These are phyloP conservation scores for Hetaerina americana DNA, from an alignment of 1,140 invertebrate genomes.

Conservation along the genomic window DNA sequence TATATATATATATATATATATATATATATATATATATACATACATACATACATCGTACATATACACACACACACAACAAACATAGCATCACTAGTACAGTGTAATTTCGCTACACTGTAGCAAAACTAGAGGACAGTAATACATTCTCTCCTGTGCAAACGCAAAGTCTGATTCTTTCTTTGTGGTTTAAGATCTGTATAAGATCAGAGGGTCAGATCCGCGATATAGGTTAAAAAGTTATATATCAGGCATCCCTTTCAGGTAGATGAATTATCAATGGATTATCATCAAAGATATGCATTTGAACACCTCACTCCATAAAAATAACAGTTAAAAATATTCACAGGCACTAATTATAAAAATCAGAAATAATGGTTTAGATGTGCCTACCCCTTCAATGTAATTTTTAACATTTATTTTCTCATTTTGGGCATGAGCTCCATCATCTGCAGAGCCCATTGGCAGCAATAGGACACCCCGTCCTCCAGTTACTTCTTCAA, in stretches of 20 bases:
- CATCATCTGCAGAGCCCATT: constrained; percentile 85
- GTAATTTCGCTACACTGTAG: too few species aligned
- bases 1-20: too few species aligned
- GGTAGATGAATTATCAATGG: background rate
- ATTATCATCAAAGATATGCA: background rate
- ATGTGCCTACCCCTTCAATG: constrained; percentile 72
- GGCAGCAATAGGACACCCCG: constrained; percentile 89
- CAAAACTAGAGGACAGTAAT: too few species aligned
- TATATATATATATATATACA: too few species aligned
- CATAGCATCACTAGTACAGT: too few species aligned
- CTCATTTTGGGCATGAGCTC: constrained; percentile 97
- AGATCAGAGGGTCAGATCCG: background rate
- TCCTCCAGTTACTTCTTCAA: constrained; percentile 66
- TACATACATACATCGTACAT: too few species aligned
- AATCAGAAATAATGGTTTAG: constrained; percentile 5
- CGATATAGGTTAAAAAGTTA: background rate
- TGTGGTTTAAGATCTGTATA: too few species aligned
- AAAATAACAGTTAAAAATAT: background rate
- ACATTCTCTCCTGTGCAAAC: too few species aligned
- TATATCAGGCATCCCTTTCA: too few species aligned
- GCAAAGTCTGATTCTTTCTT: too few species aligned
- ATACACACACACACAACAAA: too few species aligned
- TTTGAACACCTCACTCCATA: background rate
- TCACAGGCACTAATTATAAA: constrained; percentile 5
- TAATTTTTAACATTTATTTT: constrained; percentile 88